Evolutionary conservation across 2,888 invertebrate genomes (phyloP).

Genomic region (Hyalella azteca): DNA sequence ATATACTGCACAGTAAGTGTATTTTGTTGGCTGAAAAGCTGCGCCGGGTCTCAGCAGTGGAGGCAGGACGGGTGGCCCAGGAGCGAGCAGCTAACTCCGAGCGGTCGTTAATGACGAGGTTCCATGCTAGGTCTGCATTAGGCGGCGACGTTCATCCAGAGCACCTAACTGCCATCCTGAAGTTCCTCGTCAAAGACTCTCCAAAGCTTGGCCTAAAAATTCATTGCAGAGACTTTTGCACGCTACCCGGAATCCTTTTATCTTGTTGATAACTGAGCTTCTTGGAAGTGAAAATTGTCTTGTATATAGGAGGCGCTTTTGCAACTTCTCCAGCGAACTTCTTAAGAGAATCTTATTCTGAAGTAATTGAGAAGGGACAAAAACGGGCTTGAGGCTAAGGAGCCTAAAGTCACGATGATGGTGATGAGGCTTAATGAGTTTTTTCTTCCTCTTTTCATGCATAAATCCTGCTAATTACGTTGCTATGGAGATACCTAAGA

Average conservation of each 20-base stretch:
- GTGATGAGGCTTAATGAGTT: constrained; percentile 37
- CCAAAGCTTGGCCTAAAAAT: constrained; percentile 20
- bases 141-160: constrained; percentile 1
- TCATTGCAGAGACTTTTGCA: constrained; percentile 9
- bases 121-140: constrained; percentile 12
- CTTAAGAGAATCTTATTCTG: constrained; percentile 24
- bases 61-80: background rate
- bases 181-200: constrained; percentile 16
- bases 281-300: constrained; percentile 16
- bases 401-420: constrained; percentile 33
- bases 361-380: constrained; percentile 25
- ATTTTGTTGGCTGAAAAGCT: no score
- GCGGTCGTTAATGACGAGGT: constrained; percentile 4
- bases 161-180: constrained; percentile 25
- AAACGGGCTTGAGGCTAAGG: constrained; percentile 24
- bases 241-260: constrained; percentile 4
- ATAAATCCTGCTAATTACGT: constrained; percentile 17
- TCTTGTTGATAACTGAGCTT: constrained; percentile 8
- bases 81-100: background rate
- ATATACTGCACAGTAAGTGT: no score
- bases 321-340: background rate
- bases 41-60: no score
- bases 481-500: constrained; percentile 25
- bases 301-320: background rate
- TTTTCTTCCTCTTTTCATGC: constrained; percentile 23